phyloP scores from a whole-genome alignment of 2,797 vertebrate species.

The Muscicapa comitata region DNA sequence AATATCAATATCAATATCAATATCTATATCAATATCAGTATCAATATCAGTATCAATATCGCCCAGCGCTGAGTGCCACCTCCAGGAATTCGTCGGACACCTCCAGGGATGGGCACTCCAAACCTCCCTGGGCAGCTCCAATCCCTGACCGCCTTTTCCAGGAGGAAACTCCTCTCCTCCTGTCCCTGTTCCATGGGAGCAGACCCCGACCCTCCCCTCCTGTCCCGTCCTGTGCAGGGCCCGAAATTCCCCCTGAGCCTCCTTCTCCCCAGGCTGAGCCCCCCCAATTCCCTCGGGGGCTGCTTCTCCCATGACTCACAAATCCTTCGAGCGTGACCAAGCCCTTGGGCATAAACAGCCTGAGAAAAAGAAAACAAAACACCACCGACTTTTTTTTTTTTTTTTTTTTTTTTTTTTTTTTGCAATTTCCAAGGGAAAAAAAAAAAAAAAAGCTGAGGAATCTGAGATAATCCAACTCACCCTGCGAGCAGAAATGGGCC shows the following conservation, averaged over 20 bases:
- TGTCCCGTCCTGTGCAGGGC: not conserved
- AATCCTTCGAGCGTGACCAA: not conserved
- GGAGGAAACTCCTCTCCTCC: not conserved
- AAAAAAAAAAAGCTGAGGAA: not conserved
- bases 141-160: not conserved
- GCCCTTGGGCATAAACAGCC: not conserved
- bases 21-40: too few relatives aligned
- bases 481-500: accelerated
- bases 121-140: not conserved
- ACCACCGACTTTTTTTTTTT: not conserved
- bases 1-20: too few relatives aligned
- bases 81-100: not conserved
- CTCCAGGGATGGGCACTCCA: accelerated
- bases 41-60: too few relatives aligned
- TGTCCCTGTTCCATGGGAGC: not conserved
- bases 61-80: accelerated
- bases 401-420: too few relatives aligned
- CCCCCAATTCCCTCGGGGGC: not conserved
- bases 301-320: not conserved
- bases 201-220: accelerated
- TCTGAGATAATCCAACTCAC: not conserved
- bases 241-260: not conserved
- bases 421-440: not conserved
- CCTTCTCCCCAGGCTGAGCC: not conserved
- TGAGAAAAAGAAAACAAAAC: not conserved